These are phyloP conservation scores for Ennomos erosarius DNA, from an alignment of 2,888 invertebrate species.

Conservation along the genomic window DNA sequence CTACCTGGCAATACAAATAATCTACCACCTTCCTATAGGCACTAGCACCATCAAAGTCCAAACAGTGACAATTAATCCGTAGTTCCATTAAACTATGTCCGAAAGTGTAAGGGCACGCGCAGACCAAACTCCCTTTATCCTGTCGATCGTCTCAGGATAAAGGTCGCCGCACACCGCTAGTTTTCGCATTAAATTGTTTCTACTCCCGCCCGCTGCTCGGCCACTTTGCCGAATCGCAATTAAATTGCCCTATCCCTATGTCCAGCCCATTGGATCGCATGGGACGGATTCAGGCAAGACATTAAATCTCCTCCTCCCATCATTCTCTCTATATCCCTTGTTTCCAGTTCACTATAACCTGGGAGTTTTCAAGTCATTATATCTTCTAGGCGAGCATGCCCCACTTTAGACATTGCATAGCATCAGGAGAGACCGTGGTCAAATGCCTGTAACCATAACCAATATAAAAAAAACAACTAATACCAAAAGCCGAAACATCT, in stretches of 20 bases:
- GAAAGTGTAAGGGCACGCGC: slow-evolving; percentile 45
- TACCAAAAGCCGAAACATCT: no score
- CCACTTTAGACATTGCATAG: no score
- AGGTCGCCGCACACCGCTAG: slow-evolving; percentile 55
- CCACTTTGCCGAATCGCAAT: slow-evolving; percentile 69
- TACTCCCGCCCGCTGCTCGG: slow-evolving; percentile 47
- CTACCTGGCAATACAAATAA: not conserved
- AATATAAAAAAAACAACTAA: no score
- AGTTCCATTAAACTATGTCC: slow-evolving; percentile 30
- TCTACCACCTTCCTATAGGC: slow-evolving; percentile 4
- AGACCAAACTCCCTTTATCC: slow-evolving; percentile 37
- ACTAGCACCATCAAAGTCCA: slow-evolving; percentile 16
- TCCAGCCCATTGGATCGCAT: slow-evolving; percentile 61
- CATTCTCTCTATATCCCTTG: no score
- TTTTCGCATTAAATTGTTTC: slow-evolving; percentile 68
- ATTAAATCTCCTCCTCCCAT: no score
- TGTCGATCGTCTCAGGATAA: slow-evolving; percentile 53
- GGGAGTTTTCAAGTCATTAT: no score
- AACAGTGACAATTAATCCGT: slow-evolving; percentile 26
- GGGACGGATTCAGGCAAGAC: slow-evolving; percentile 45
- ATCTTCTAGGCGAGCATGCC: no score
- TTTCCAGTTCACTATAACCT: no score
- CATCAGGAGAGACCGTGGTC: no score
- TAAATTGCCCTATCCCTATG: slow-evolving; percentile 64
- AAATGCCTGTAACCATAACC: no score